These are phyloP conservation scores for Mythimna impura DNA, from an alignment of 2,888 invertebrate genomes.

Conservation along the genomic window DNA sequence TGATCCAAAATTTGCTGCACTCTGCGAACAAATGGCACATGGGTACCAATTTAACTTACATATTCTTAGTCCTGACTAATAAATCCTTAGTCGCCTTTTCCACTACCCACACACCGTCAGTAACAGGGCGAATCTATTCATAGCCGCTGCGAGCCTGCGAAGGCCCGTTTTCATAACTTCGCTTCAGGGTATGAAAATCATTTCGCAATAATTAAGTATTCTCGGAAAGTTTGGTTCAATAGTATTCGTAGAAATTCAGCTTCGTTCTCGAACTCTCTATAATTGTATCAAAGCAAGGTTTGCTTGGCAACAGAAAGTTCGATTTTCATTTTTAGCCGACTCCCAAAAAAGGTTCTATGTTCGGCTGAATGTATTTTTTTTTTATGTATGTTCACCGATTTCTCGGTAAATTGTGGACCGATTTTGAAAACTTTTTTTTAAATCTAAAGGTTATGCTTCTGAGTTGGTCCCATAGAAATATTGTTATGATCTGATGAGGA, in stretches of 20 bases:
- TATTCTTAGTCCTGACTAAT: not conserved
- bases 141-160: conserved; percentile 4
- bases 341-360: too few relatives aligned
- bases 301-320: not conserved
- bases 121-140: conserved; percentile 29
- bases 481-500: too few relatives aligned
- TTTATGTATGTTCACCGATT: too few relatives aligned
- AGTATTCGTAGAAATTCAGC: conserved; percentile 7
- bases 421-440: too few relatives aligned
- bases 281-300: not conserved
- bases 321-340: not conserved
- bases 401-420: too few relatives aligned
- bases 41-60: not conserved
- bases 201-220: not conserved
- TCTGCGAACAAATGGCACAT: too few relatives aligned
- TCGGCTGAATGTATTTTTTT: too few relatives aligned
- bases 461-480: too few relatives aligned
- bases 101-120: conserved; percentile 5
- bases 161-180: conserved; percentile 11
- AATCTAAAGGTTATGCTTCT: too few relatives aligned
- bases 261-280: not conserved
- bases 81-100: not conserved
- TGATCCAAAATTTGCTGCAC: not conserved
- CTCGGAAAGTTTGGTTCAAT: conserved; percentile 3
- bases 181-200: conserved; percentile 18